Percentiles rank a stretch among this genome's conserved stretches.
Evolutionary conservation across 2,113 vertebrate genomes (phyloP).

Genomic region (Tauraco erythrolophus): DNA sequence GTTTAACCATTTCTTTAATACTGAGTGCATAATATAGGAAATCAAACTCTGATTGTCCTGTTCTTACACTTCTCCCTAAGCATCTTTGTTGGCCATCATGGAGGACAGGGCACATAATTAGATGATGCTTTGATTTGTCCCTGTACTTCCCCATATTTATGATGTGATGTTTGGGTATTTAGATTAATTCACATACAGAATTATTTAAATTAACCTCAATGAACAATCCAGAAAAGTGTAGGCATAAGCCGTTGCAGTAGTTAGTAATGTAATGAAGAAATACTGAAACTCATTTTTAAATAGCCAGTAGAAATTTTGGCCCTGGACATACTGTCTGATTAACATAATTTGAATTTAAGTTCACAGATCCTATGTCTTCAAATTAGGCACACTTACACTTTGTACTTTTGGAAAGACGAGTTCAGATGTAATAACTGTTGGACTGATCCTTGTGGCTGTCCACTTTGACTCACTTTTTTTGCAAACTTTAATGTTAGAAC

Average conservation of each 20-base stretch:
- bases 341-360: not conserved
- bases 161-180: not conserved
- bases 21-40: not conserved
- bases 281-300: not conserved
- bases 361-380: not conserved
- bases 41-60: not conserved
- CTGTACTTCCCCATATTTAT: not conserved
- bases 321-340: not conserved
- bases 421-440: not conserved
- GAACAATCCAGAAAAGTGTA: not conserved
- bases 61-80: not conserved
- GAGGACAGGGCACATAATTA: not conserved
- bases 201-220: not conserved
- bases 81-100: not conserved
- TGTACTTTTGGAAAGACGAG: not conserved
- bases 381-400: not conserved
- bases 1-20: too few relatives aligned
- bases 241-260: not conserved
- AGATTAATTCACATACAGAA: not conserved
- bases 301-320: not conserved
- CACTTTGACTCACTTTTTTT: not conserved
- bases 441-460: not conserved
- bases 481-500: not conserved
- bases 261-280: not conserved
- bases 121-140: not conserved